Evolutionary conservation across 1,140 invertebrate genomes (phyloP).

Genomic region (Orchestia grillus): DNA sequence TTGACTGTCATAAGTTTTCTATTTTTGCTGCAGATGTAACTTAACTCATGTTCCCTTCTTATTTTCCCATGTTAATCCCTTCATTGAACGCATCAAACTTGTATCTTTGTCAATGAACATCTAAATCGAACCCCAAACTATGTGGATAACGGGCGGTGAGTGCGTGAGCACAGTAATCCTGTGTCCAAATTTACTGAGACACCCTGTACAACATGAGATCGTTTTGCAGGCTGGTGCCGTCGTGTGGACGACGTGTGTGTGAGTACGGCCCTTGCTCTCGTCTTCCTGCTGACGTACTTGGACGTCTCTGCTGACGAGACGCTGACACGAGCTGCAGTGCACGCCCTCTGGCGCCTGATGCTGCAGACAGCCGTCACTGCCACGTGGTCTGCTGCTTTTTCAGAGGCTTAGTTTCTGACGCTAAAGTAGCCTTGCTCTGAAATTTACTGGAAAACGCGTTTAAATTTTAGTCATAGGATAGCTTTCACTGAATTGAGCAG

Average conservation of each 20-base stretch:
- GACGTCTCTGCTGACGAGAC: conserved; percentile 57
- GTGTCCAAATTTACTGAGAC: too few species aligned
- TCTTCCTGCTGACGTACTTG: conserved; percentile 60
- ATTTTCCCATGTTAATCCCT: too few species aligned
- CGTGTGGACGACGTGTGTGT: conserved; percentile 59
- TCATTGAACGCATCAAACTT: too few species aligned
- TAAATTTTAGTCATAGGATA: neutral
- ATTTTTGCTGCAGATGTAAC: too few species aligned
- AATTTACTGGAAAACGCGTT: neutral
- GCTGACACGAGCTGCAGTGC: neutral
- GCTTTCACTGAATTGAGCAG: neutral
- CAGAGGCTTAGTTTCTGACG: neutral
- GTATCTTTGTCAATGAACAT: too few species aligned
- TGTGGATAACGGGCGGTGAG: too few species aligned
- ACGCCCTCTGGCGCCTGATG: conserved; percentile 40
- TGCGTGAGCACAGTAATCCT: too few species aligned
- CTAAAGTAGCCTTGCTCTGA: neutral
- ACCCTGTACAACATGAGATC: too few species aligned
- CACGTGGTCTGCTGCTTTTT: conserved; percentile 57
- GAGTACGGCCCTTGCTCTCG: conserved; percentile 58
- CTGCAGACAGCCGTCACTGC: conserved; percentile 55
- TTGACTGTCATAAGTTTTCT: too few species aligned
- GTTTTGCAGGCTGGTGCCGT: conserved; percentile 44
- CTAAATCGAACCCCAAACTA: too few species aligned
- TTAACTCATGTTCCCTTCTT: too few species aligned